Evolutionary conservation across 1,140 invertebrate genomes (phyloP).

Genomic region (Drosophila azteca): DNA sequence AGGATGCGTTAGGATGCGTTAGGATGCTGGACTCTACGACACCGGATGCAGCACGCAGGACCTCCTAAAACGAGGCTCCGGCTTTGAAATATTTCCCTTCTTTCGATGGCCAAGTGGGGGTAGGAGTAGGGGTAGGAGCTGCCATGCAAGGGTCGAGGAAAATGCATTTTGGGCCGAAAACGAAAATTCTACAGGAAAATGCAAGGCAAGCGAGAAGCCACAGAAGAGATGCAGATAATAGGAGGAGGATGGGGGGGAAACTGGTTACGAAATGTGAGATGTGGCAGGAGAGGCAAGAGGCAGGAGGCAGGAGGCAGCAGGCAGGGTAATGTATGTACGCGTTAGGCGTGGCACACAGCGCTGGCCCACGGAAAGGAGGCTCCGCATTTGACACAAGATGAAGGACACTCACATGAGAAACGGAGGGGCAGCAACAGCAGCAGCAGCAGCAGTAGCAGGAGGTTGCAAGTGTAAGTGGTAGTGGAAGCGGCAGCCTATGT

Average conservation of each 20-base stretch:
- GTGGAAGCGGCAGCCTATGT: slow-evolving; percentile 47
- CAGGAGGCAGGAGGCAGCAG: not conserved
- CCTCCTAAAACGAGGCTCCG: slow-evolving; percentile 52
- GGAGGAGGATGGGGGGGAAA: not conserved
- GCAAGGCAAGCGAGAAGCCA: slow-evolving; percentile 28
- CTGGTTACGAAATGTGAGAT: slow-evolving; percentile 14
- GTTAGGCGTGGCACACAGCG: slow-evolving; percentile 65
- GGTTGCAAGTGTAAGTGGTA: not conserved
- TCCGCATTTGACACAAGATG: slow-evolving; percentile 66
- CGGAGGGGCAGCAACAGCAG: not conserved
- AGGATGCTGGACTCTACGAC: not conserved
- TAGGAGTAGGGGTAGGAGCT: not conserved
- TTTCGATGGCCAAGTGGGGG: not conserved
- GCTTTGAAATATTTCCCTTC: slow-evolving; percentile 71
- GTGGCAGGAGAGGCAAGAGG: not conserved
- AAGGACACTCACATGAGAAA: not conserved
- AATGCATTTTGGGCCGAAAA: slow-evolving; percentile 68
- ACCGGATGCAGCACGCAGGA: not conserved
- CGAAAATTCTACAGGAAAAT: slow-evolving; percentile 67
- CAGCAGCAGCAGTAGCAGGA: not conserved
- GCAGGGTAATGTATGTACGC: slow-evolving; percentile 46
- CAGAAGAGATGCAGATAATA: slow-evolving; percentile 30
- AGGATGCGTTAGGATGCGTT: not conserved
- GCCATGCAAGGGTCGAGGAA: slow-evolving; percentile 42
- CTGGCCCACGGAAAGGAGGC: slow-evolving; percentile 50